These are phyloP conservation scores for Brachionus calyciflorus DNA, from an alignment of 1,140 invertebrate species.

Conservation along the genomic window DNA sequence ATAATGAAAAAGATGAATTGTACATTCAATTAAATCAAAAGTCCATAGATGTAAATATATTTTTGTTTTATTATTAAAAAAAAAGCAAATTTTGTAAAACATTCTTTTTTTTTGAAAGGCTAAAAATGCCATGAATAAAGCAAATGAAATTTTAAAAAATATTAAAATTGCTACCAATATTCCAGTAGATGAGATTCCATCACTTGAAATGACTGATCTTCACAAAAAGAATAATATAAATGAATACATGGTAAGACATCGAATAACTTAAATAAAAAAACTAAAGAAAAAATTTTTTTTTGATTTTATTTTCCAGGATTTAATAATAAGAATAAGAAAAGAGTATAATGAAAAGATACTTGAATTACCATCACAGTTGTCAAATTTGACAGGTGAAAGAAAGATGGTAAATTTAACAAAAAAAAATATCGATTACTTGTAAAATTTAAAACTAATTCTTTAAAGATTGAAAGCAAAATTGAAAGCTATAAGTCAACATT, in stretches of 20 bases:
- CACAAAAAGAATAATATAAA: slow-evolving; percentile 43
- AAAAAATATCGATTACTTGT: not conserved
- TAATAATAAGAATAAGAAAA: not conserved
- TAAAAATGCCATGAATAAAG: not conserved
- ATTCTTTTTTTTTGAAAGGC: not conserved
- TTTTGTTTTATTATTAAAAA: not conserved
- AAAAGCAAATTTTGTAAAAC: not conserved
- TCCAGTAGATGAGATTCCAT: not conserved
- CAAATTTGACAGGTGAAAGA: not conserved
- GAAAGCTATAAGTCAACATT: not conserved
- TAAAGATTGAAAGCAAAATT: slow-evolving; percentile 35
- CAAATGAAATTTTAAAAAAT: slow-evolving; percentile 34
- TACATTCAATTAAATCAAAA: slow-evolving; percentile 38
- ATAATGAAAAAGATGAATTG: slow-evolving; percentile 41
- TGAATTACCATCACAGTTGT: not conserved
- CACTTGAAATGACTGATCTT: slow-evolving; percentile 7
- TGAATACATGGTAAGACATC: not conserved
- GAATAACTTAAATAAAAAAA: not conserved
- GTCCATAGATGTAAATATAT: slow-evolving; percentile 9
- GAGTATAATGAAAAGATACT: slow-evolving; percentile 23
- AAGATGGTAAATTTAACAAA: slow-evolving; percentile 4
- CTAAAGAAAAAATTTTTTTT: not conserved
- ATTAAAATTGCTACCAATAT: slow-evolving; percentile 6
- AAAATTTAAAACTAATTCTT: not conserved
- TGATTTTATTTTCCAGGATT: not conserved